Conservation (phyloP, 2,113 vertebrate genomes). For the Meriones unguiculatus region DNA sequence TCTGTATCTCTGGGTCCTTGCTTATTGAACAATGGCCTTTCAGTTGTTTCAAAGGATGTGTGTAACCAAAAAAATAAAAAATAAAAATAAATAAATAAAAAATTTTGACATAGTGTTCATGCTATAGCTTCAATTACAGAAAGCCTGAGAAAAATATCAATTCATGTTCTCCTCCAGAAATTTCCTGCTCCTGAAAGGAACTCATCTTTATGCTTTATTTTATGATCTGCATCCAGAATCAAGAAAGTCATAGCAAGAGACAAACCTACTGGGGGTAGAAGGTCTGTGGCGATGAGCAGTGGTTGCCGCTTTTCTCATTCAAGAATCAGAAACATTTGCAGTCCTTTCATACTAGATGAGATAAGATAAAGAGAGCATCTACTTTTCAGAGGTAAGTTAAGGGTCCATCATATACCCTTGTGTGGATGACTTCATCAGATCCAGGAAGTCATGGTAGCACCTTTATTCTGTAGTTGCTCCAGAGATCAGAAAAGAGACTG, state of each 20-base stretch:
- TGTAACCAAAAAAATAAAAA: neutral
- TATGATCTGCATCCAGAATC: neutral
- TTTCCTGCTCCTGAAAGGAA: neutral
- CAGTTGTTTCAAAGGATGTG: neutral
- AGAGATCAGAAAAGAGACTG: neutral
- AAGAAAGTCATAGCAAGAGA: neutral
- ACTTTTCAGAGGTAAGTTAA: neutral
- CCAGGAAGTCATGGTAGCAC: neutral
- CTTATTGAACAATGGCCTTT: neutral
- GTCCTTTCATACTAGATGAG: neutral
- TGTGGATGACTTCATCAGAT: neutral
- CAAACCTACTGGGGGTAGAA: neutral
- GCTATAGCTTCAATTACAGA: neutral
- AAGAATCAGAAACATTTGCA: neutral
- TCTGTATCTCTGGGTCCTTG: neutral
- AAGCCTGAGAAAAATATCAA: neutral
- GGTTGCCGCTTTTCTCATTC: neutral
- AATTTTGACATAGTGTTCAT: neutral
- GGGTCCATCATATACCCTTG: neutral
- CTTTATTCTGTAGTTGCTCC: neutral
- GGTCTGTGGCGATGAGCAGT: too few relatives aligned
- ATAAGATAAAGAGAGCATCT: neutral
- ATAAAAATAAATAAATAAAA: neutral
- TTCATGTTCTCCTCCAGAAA: neutral
- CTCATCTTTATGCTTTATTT: neutral